Evolutionary conservation across 2,113 vertebrate genomes (phyloP).

Genomic region (Nibea albiflora): DNA sequence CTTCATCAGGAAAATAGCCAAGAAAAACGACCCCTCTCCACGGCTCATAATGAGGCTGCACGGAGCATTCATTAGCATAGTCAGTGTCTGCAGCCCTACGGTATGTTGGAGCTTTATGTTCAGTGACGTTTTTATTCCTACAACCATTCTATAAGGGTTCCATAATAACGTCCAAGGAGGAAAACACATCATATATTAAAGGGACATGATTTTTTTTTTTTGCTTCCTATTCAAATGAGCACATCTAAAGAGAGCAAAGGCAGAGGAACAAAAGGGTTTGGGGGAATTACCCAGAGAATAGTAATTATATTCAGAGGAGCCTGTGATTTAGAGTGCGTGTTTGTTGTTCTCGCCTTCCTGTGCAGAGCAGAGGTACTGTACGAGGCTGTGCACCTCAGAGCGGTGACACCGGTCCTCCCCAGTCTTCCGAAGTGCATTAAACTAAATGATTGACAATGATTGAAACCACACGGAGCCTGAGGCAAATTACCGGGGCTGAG

Average conservation of each 20-base stretch:
- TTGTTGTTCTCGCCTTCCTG: constrained; percentile 68
- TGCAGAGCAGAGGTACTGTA: constrained; percentile 44
- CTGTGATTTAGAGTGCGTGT: constrained; percentile 70
- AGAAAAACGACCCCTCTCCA: constrained; percentile 78
- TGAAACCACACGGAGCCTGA: constrained; percentile 63
- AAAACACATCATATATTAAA: constrained; percentile 78
- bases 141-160: constrained; percentile 68
- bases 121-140: constrained; percentile 78
- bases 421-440: constrained; percentile 71
- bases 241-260: constrained; percentile 63
- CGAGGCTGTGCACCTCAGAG: constrained; percentile 52
- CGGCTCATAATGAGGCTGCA: constrained; percentile 79
- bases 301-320: constrained; percentile 77
- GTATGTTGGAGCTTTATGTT: constrained; percentile 74
- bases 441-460: constrained; percentile 77
- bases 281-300: constrained; percentile 73
- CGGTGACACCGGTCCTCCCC: constrained; percentile 48
- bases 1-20: constrained; percentile 75
- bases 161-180: constrained; percentile 76
- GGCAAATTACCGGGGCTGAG: constrained; percentile 64
- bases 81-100: constrained; percentile 69
- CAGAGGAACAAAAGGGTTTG: constrained; percentile 35
- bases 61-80: constrained; percentile 82
- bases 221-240: constrained; percentile 79
- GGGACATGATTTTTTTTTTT: constrained; percentile 51